These are phyloP conservation scores for Jacana jacana DNA, from an alignment of 2,113 vertebrate species.

Conservation along the genomic window DNA sequence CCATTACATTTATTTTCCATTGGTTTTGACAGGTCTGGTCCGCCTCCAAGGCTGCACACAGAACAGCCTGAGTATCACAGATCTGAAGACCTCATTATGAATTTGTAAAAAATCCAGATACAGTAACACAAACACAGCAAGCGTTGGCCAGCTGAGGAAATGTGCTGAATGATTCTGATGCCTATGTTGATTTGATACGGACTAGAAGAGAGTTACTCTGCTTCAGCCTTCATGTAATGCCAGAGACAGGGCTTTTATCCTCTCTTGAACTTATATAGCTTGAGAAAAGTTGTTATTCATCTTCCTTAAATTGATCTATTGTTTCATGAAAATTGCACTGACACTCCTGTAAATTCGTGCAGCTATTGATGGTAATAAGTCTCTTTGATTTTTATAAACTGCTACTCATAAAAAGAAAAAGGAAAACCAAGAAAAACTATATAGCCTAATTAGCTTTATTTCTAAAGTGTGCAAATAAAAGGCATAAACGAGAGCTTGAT, in stretches of 20 bases:
- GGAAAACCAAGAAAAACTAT: neutral
- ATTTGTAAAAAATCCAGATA: slow-evolving; percentile 36
- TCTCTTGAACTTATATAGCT: neutral
- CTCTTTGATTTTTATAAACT: neutral
- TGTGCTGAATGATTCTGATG: neutral
- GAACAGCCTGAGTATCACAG: neutral
- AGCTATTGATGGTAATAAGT: neutral
- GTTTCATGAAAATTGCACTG: neutral
- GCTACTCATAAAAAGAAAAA: neutral
- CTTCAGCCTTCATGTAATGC: neutral
- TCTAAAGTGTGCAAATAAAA: neutral
- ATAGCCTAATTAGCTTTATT: neutral
- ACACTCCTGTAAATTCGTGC: neutral
- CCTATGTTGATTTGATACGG: neutral
- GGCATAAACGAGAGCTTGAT: neutral
- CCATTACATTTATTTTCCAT: slow-evolving; percentile 37
- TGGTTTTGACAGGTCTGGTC: slow-evolving; percentile 33
- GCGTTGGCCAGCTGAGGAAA: slow-evolving; percentile 14
- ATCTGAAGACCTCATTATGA: slow-evolving; percentile 33
- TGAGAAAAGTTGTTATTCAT: neutral
- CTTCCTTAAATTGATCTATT: neutral
- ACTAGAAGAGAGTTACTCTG: neutral
- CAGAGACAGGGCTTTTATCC: neutral
- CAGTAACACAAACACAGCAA: neutral
- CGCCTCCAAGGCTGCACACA: slow-evolving; percentile 25